A percentile compares a stretch with the other conserved stretches of the same genome.
Evolutionary conservation across 2,113 vertebrate species (phyloP).

Genomic region (Rhadina sibilatrix): DNA sequence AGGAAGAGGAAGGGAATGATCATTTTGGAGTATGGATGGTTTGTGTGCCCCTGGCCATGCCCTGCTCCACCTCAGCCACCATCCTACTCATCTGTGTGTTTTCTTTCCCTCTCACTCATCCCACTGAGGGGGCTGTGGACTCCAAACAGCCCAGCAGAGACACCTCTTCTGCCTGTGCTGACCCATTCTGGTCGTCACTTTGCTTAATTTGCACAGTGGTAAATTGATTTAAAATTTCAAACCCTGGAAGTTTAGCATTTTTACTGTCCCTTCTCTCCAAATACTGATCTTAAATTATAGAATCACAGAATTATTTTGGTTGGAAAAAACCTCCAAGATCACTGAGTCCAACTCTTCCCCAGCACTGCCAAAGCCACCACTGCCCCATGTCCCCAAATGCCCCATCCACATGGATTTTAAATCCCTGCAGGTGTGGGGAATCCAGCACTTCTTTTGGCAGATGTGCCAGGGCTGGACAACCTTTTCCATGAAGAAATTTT

Average conservation of each 20-base stretch:
- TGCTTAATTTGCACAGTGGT: not conserved
- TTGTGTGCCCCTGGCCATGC: not conserved
- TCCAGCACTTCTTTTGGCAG: no score
- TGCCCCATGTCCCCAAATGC: not conserved
- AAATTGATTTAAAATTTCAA: not conserved
- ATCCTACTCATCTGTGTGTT: not conserved
- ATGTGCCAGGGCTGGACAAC: not conserved
- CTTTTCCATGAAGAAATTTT: not conserved
- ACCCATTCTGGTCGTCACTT: not conserved
- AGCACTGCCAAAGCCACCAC: not conserved
- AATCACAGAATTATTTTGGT: not conserved
- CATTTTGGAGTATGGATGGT: not conserved
- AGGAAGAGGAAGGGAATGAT: not conserved
- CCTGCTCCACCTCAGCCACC: constrained; percentile 5
- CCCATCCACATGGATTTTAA: not conserved
- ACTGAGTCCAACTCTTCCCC: not conserved
- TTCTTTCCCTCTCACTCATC: not conserved
- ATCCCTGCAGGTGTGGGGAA: not conserved
- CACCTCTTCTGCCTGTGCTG: not conserved
- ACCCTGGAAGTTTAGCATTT: not conserved
- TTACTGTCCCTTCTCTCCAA: not conserved
- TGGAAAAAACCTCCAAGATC: not conserved
- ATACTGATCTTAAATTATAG: not conserved
- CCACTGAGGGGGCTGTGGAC: not conserved
- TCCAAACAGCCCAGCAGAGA: not conserved